Percentiles rank a stretch among this genome's conserved stretches.
Conservation (phyloP, 2,888 invertebrate genomes). For the Leptinotarsa haldemani region DNA sequence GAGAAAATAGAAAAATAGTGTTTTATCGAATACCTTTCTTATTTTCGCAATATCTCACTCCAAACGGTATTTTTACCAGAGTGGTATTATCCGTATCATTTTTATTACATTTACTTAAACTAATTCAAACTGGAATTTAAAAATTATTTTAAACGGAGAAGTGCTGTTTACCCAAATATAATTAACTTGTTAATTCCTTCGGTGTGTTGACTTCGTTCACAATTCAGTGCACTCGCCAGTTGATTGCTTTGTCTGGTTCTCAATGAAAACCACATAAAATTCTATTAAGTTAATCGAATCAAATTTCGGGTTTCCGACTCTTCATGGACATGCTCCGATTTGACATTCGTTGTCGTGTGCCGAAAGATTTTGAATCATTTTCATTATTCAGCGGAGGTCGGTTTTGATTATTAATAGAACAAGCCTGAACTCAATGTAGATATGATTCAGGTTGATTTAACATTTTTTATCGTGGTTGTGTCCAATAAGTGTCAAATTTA, state of each 20-base stretch:
- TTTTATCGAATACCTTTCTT: too few relatives aligned
- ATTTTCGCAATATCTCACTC: too few relatives aligned
- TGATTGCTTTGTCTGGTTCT: slow-evolving; percentile 5
- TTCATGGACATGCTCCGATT: neutral
- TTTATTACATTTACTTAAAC: too few relatives aligned
- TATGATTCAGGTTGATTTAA: neutral
- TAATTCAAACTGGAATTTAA: too few relatives aligned
- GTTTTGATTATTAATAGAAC: neutral
- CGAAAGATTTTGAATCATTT: neutral
- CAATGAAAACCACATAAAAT: slow-evolving; percentile 11
- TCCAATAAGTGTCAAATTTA: neutral
- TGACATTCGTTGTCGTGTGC: slow-evolving; percentile 2
- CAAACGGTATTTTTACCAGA: too few relatives aligned
- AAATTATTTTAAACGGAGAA: too few relatives aligned
- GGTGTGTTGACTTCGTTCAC: neutral
- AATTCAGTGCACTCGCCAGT: neutral
- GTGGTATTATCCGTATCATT: too few relatives aligned
- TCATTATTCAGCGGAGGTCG: neutral
- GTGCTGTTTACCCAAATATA: too few relatives aligned
- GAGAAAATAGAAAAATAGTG: too few relatives aligned
- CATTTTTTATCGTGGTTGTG: neutral
- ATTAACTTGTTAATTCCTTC: neutral
- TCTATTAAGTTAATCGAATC: slow-evolving; percentile 9
- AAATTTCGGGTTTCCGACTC: neutral
- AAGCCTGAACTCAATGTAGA: neutral